These are phyloP conservation scores for Tupiocoris notatus DNA, from an alignment of 2,888 invertebrate genomes.

Conservation along the genomic window DNA sequence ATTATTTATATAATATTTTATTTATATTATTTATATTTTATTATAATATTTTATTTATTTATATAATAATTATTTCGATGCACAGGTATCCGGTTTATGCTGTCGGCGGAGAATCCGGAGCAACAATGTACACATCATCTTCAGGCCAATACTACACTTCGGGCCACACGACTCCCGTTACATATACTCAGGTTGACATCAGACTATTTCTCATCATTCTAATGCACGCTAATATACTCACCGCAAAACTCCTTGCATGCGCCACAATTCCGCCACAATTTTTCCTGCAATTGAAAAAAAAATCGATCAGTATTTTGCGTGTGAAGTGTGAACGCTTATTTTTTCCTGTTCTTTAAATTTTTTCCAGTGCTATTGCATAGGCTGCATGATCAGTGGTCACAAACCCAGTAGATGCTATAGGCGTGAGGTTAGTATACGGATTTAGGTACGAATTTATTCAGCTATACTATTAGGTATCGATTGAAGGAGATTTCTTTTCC, in stretches of 20 bases:
- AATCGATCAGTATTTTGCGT: too few species aligned
- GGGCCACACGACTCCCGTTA: slow-evolving; percentile 61
- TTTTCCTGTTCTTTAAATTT: neutral
- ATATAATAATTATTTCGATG: slow-evolving; percentile 37
- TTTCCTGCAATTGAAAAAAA: too few species aligned
- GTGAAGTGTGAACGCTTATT: neutral
- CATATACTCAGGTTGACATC: slow-evolving; percentile 65
- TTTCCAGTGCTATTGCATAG: neutral
- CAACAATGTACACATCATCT: slow-evolving; percentile 63
- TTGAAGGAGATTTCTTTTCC: too few species aligned
- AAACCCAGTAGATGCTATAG: neutral
- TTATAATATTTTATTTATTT: neutral
- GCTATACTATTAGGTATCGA: too few species aligned
- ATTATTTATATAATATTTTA: neutral
- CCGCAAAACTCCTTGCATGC: too few species aligned
- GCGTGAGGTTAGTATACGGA: neutral
- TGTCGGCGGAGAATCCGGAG: slow-evolving; percentile 65
- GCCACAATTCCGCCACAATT: too few species aligned
- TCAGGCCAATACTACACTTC: slow-evolving; percentile 72
- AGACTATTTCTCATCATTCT: too few species aligned
- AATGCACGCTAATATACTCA: too few species aligned
- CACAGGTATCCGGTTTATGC: slow-evolving; percentile 74
- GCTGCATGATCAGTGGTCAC: neutral
- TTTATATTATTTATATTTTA: neutral
- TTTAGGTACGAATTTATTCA: neutral